phyloP scores from a whole-genome alignment of 2,797 vertebrate genomes.

The Melopsittacus undulatus region DNA sequence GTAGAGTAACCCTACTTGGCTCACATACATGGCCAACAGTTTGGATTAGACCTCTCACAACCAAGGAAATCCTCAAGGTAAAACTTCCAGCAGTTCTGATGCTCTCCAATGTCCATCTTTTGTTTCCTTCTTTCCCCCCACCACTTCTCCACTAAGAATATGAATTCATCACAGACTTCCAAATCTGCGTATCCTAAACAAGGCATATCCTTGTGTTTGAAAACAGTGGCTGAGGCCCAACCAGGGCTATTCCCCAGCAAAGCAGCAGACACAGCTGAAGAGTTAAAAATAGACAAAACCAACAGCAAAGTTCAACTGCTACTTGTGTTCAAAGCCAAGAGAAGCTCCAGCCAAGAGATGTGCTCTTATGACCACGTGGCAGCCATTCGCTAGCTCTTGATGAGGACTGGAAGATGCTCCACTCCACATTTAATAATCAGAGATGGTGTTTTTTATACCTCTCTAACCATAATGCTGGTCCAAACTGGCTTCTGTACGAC shows the following conservation, averaged over 20 bases:
- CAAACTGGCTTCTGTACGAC: background rate
- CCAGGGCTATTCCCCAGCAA: background rate
- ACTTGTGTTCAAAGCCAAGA: background rate
- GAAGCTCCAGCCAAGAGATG: background rate
- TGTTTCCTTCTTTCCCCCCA: background rate
- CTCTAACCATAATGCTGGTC: background rate
- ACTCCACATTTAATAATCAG: background rate
- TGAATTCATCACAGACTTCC: background rate
- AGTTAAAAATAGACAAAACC: background rate
- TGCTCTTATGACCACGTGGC: background rate
- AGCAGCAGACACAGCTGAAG: background rate
- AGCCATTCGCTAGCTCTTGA: background rate
- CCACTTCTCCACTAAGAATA: background rate
- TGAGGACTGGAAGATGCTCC: background rate
- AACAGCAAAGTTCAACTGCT: background rate
- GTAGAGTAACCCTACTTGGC: background rate
- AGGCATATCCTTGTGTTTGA: background rate
- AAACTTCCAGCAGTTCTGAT: background rate
- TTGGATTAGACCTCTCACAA: background rate
- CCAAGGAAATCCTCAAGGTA: background rate
- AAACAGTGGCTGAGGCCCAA: background rate
- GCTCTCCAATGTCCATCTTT: background rate
- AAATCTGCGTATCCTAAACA: background rate
- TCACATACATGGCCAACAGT: rapidly evolving
- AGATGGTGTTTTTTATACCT: background rate